These are phyloP conservation scores for Ctenodactylus gundi DNA, from an alignment of 2,113 vertebrate genomes.

Conservation along the genomic window DNA sequence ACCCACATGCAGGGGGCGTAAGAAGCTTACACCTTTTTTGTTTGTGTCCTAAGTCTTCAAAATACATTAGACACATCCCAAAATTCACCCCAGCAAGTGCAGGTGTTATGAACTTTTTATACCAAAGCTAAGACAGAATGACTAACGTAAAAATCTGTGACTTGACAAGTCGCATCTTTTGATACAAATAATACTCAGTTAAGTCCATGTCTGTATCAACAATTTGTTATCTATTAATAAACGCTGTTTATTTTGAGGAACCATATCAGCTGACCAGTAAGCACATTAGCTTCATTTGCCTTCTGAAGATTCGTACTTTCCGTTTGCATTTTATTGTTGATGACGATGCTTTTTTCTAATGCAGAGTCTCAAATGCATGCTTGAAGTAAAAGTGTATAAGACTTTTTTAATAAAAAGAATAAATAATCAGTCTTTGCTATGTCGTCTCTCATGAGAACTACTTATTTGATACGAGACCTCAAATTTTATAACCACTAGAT, in stretches of 20 bases:
- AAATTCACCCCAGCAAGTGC: not conserved
- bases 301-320: not conserved
- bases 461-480: not conserved
- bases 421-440: not conserved
- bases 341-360: not conserved
- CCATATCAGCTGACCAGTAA: not conserved
- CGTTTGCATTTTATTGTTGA: not conserved
- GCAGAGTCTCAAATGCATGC: not conserved
- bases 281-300: not conserved
- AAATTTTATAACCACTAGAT: not conserved
- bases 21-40: not conserved
- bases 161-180: not conserved
- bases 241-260: not conserved
- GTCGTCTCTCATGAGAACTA: not conserved
- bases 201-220: not conserved
- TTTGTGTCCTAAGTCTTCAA: not conserved
- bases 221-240: not conserved
- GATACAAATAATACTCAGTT: not conserved
- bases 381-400: not conserved
- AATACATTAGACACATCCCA: not conserved
- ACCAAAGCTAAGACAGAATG: not conserved
- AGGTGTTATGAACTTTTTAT: not conserved
- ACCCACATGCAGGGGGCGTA: fast-evolving
- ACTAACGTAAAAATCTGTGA: not conserved
- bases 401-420: not conserved